Evolutionary conservation across 2,888 invertebrate genomes (phyloP).

Genomic region (Plutella xylostella): DNA sequence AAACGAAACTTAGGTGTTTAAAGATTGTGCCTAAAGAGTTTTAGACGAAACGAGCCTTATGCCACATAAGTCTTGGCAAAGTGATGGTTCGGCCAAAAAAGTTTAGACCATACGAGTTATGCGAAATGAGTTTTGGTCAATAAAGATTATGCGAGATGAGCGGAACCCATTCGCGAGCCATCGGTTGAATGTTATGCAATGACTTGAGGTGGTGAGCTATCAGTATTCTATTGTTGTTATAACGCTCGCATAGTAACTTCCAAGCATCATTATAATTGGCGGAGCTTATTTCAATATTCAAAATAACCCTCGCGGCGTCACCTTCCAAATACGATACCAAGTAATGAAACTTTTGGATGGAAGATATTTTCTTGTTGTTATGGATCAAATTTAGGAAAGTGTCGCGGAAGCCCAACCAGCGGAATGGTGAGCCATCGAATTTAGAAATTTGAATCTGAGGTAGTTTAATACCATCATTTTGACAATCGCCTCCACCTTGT

Average conservation of each 20-base stretch:
- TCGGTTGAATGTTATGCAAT: not conserved
- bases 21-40: too few relatives aligned
- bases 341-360: conserved; percentile 20
- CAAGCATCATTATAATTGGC: conserved; percentile 15
- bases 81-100: too few relatives aligned
- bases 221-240: conserved; percentile 15
- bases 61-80: too few relatives aligned
- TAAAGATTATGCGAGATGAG: too few relatives aligned
- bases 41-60: too few relatives aligned
- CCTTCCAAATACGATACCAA: conserved; percentile 19
- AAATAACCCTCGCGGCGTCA: conserved; percentile 19
- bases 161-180: too few relatives aligned
- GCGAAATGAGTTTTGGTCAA: too few relatives aligned
- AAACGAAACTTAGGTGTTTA: too few relatives aligned
- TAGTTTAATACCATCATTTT: not conserved
- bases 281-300: conserved; percentile 16
- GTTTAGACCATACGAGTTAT: too few relatives aligned
- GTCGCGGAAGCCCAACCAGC: not conserved
- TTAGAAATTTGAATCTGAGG: not conserved
- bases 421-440: not conserved
- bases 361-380: conserved; percentile 15
- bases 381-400: not conserved
- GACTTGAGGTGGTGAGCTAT: conserved; percentile 17
- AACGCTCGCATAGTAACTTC: conserved; percentile 13
- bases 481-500: too few relatives aligned